Evolutionary conservation across 2,113 vertebrate genomes (phyloP), one percentile per base, ranked within the genome.

Genomic region (Brienomyrus longianalis): DNA sequence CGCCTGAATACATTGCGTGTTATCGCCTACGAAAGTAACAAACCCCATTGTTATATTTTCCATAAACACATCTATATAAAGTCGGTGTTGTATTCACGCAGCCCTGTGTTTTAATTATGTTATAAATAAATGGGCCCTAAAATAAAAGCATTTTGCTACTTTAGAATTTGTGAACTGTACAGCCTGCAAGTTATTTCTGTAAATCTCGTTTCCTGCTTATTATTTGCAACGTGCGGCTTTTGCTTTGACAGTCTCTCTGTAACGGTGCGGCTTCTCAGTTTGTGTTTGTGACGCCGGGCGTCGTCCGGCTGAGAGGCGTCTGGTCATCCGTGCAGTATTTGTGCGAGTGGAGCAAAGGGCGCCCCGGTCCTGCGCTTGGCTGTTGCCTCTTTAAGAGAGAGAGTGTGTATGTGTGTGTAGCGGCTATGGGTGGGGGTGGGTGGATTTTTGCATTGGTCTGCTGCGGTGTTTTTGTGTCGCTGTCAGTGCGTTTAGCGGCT

Each of bases 401-500:
- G 85, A 31, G 84, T 11, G 50, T 35, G 85, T 35, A 21, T 48
- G 85, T 35, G 85, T 31, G 85, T 91, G 48, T 59, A 90, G 88
- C 74, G 70, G 80, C 90, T 86, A 48, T 89, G 84, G 89, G 89
- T 35, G 90, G 85, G 83, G 90, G 80, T 70, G 87, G 87, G 87
- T 45, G 91, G 43, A 19, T 86, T 87, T 80, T 51, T 45, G 88
- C 93, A 92, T 92, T 93, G 93, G 93, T 93, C 83, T 95, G 93
- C 93, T 95, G 96, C 95, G 89, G 94, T 96, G 96, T 96, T 95
- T 95, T 95, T 95, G 94, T 95, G 92, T 92, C 88, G 94, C 94
- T 94, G 95, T 95, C 96, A 96, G 93, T 93, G 95, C 94, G 94
- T 88, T 86, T 87, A 92, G 94, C 92, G 93, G 92, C 92, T 92